Evolutionary conservation across 92 coral and sea anemone species (phyloP).

Genomic region (Zoanthus sociatus): DNA sequence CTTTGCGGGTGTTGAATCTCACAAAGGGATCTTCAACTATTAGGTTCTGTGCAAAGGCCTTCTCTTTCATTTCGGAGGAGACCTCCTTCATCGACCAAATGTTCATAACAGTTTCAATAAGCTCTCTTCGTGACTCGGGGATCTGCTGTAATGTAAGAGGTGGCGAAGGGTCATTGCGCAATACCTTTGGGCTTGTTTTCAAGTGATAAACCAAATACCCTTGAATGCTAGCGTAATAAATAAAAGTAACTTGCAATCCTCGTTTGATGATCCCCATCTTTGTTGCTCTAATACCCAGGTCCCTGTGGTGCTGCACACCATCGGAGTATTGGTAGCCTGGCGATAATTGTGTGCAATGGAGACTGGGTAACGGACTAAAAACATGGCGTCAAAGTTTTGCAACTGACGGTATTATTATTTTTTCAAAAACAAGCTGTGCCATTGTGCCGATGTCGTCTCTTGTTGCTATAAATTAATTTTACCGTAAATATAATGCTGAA

Average conservation of each 20-base stretch:
- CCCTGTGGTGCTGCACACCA: neutral
- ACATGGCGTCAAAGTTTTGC: neutral
- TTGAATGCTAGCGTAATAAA: constrained; percentile 9
- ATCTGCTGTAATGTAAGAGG: neutral
- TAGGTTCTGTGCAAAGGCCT: neutral
- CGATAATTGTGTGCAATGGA: neutral
- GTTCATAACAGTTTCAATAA: neutral
- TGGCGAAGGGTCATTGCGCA: neutral
- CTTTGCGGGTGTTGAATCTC: neutral
- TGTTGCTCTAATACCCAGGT: neutral
- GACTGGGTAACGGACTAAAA: neutral
- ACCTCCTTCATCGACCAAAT: neutral
- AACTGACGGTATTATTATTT: no score
- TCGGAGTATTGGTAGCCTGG: neutral
- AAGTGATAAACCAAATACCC: constrained; percentile 25
- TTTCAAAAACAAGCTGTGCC: neutral
- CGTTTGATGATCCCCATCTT: constrained; percentile 8
- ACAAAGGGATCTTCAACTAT: neutral
- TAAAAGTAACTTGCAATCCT: neutral
- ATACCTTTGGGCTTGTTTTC: neutral
- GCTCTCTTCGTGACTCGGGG: neutral
- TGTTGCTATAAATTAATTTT: neutral
- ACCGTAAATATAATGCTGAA: neutral
- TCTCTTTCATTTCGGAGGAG: neutral
- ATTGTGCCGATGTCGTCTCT: neutral